Base-by-base conservation (phyloP, 2,888 invertebrate genomes). In the Limnephilus auricula region DNA sequence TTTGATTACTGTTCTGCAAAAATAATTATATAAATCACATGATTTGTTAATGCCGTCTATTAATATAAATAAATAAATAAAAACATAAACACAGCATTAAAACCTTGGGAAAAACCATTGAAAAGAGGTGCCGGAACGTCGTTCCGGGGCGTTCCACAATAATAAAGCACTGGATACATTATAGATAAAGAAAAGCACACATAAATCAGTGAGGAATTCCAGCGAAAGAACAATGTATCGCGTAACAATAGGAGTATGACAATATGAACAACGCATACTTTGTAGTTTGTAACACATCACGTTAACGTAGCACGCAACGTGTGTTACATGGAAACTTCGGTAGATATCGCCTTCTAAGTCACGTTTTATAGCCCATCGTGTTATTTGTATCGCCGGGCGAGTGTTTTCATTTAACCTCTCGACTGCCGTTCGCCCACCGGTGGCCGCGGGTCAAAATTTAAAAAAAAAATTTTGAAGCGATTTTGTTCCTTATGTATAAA, bases 351-450 rank as follows among this genome's bases (percentile, higher is more conserved):
- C 65, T 65, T 25, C 65, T 65, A 65, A 25, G 65, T 65, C 65
- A 25, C 65, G 65, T 65, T 65, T 65, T 65, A 65, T 65, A 65
- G 65, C 65, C 65, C 25, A 65, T 65, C 65, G 65, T 65, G 65
- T 65, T 25, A 65, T 6, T 65, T 65, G 2, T n/a, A 65, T n/a
- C n/a, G 9, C 25, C n/a, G 25, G 65, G n/a, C n/a, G 65, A 65
- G 65, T 65, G 65, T 65, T 65, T 65, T 65, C 65, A 65, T 65
- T 65, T n/a, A n/a, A n/a, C n/a, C n/a, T n/a, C n/a, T n/a, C n/a
- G n/a, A n/a, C n/a, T n/a, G n/a, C n/a, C n/a, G n/a, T n/a, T n/a
- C n/a, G n/a, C n/a, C n/a, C n/a, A n/a, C n/a, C n/a, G n/a, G n/a
- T n/a, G n/a, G n/a, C n/a, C n/a, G n/a, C n/a, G n/a, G n/a, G n/a